Evolutionary conservation across 2,888 invertebrate genomes (phyloP), one percentile per base, ranked within the genome.

Genomic region (Drosophila nr. medialis): DNA sequence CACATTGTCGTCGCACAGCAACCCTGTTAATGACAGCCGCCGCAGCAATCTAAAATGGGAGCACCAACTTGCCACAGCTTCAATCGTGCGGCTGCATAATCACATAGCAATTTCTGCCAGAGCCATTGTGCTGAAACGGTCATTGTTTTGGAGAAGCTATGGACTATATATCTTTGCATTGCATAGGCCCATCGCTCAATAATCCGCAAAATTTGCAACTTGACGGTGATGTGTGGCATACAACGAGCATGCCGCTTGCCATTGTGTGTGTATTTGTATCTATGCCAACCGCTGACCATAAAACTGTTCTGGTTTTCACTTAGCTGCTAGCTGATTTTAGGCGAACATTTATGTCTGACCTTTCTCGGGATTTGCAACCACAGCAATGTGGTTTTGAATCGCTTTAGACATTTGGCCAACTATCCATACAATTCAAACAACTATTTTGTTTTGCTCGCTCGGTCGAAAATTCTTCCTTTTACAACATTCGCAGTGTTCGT

Each of bases 1-100:
- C 67, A 64, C 75, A 71, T 69, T 64, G 75, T 63, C 75, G 71
- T 61, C 75, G 60, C 58, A 51, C 61, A 58, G 49, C 69, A 65
- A 59, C 61, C 66, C 73, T 77, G 73, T 73, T 77, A 80, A 80
- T 80, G 79, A 77, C 78, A 78, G 63, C 50, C 64, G 62, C 68
- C 63, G 65, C 53, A 55, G 60, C 70, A 62, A 45, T 50, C 29
- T 32, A 48, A 27, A 54, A 64, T 53, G 48, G 64, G 65, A 36
- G 29, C 62, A 62, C 66, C 68, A 67, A 64, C 59, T 67, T 67
- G 73, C 73, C 77, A 73, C 76, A 63, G 76, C 64, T 74, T 67
- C 77, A 80, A 76, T 77, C 80, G 67, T 80, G 77, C 64, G 79
- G 73, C 70, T 80, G 80, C 77, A 80, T 80, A 76, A 79, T 76